Evolutionary conservation across 2,113 vertebrate genomes (phyloP).

Genomic region (Balaeniceps rex): DNA sequence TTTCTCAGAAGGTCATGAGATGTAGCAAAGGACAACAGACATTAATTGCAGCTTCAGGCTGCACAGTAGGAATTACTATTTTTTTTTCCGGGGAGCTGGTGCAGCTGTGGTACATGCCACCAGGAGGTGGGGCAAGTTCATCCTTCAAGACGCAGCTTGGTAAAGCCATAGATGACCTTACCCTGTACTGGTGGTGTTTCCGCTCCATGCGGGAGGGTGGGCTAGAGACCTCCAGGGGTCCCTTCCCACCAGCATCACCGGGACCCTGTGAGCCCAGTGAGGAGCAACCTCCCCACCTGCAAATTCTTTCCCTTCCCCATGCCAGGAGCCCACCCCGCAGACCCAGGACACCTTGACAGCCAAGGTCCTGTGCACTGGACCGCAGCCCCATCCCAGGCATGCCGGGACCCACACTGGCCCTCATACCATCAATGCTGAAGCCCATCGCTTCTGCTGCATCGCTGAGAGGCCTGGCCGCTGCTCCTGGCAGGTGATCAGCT

Average conservation of each 20-base stretch:
- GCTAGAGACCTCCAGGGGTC: not conserved
- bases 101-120: not conserved
- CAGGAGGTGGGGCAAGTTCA: not conserved
- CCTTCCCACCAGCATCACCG: not conserved
- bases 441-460: accelerated
- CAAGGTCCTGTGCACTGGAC: not conserved
- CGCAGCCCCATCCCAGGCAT: accelerated
- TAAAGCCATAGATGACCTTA: not conserved
- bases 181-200: not conserved
- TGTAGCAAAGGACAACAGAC: not conserved
- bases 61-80: accelerated
- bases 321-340: not conserved
- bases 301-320: not conserved
- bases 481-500: constrained; percentile 14
- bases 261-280: not conserved
- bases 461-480: not conserved
- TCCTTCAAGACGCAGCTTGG: not conserved
- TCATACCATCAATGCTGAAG: accelerated
- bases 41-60: not conserved
- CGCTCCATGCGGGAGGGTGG: not conserved
- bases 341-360: not conserved
- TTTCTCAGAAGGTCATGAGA: accelerated
- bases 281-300: not conserved
- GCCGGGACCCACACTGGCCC: accelerated
- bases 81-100: not conserved